Evolutionary conservation across 2,113 vertebrate species (phyloP).

Genomic region (Hypocryptadius cinnamomeus): DNA sequence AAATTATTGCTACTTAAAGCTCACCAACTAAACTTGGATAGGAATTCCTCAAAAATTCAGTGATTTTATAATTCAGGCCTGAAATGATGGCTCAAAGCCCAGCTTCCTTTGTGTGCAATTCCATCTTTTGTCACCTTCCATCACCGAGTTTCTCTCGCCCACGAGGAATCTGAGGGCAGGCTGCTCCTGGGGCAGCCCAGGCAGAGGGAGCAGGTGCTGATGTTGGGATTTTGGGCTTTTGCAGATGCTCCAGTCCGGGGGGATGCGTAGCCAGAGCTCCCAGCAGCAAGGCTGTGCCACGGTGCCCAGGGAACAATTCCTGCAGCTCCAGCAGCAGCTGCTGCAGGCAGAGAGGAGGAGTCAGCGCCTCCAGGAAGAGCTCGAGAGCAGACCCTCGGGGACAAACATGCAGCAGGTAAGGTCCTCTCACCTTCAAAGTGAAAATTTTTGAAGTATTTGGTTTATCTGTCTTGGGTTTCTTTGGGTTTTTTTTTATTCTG

Average conservation of each 20-base stretch:
- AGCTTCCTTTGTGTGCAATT: not conserved
- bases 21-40: not conserved
- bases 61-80: not conserved
- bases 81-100: not conserved
- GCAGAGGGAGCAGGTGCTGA: too few species aligned
- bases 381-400: constrained; percentile 67
- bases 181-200: fast-evolving
- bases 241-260: constrained; percentile 67
- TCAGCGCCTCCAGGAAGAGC: constrained; percentile 75
- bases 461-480: not conserved
- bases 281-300: constrained; percentile 66
- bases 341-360: constrained; percentile 73
- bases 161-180: fast-evolving
- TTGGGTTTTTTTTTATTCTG: not conserved
- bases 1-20: not conserved
- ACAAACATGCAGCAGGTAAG: constrained; percentile 80
- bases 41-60: not conserved
- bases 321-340: constrained; percentile 76
- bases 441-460: fast-evolving
- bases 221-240: not conserved
- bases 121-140: not conserved
- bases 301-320: constrained; percentile 80
- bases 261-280: constrained; percentile 63
- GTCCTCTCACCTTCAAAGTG: fast-evolving
- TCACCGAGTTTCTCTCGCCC: fast-evolving